These are phyloP conservation scores for Dioctria linearis DNA, from an alignment of 2,888 invertebrate species.

Conservation along the genomic window DNA sequence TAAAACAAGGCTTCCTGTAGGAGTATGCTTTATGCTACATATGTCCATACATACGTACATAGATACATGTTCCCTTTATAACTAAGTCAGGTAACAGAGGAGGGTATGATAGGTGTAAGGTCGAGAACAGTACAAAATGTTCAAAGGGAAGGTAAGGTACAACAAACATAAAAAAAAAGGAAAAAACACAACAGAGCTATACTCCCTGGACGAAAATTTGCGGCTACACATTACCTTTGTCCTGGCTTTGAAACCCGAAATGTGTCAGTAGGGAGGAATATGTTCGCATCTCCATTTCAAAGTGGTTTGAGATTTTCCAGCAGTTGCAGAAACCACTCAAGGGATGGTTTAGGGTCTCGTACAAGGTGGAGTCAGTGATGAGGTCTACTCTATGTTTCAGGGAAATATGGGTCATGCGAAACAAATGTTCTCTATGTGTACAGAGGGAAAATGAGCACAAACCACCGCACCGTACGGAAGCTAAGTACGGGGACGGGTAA, in stretches of 20 bases:
- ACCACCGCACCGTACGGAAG: background rate
- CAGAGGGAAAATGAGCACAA: conserved; percentile 31
- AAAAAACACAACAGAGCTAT: conserved; percentile 21
- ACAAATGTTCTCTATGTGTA: conserved; percentile 37
- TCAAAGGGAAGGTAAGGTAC: conserved; percentile 13
- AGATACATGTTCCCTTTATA: background rate
- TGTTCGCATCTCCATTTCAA: conserved; percentile 48
- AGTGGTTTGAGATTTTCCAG: conserved; percentile 51
- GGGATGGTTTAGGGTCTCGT: conserved; percentile 45
- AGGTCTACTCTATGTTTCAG: conserved; percentile 11
- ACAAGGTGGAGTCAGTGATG: conserved; percentile 14
- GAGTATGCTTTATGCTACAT: conserved; percentile 14
- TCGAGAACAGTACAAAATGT: conserved; percentile 46
- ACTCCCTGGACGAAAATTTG: conserved; percentile 50
- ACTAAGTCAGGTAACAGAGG: conserved; percentile 2
- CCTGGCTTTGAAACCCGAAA: conserved; percentile 47
- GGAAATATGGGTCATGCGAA: conserved; percentile 52
- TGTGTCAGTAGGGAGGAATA: conserved; percentile 51
- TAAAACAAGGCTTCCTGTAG: background rate
- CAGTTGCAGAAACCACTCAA: conserved; percentile 34
- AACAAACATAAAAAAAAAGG: background rate
- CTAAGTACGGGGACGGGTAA: too few relatives aligned
- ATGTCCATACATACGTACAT: background rate
- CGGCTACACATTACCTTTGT: conserved; percentile 51
- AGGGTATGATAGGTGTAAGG: conserved; percentile 33